Evolutionary conservation across 2,113 vertebrate genomes (phyloP), one percentile per base, ranked within the genome.

Genomic region (Oryzias woworae): DNA sequence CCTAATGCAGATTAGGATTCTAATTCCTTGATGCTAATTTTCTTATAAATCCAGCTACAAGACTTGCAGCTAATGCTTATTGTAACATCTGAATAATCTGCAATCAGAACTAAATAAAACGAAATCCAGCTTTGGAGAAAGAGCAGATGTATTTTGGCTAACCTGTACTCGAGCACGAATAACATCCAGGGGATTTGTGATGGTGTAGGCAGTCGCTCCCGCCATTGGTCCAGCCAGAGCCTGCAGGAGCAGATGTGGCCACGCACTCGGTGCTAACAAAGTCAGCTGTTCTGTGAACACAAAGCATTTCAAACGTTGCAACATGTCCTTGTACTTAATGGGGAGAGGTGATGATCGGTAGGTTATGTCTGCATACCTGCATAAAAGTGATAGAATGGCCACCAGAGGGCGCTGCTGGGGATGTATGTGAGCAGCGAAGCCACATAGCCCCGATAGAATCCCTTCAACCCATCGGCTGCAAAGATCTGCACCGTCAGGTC

Each of bases 351-450:
- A 28, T 28, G 26, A 28, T 28, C 26, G 26, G 1, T 28, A 6
- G 26, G 26, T 45, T 5, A 45, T 24, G 3, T 52, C 26, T n/a
- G 52, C 46, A 87, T 92, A 99, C 97, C 97, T 78, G 94, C 91
- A 22, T 98, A 99, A 79, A 97, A 96, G 77, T 98, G 96, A 75
- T 99, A 99, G 89, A 99, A 98, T 61, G 97, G 96, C 97, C 97
- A 99, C 97, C 97, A 99, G 14, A 94, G 92, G 0, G 97, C 97
- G 3, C 96, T 99, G 91, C 98, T 99, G 2, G 97, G 96, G 82
- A 99, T 99, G 80, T 98, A 99, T 14, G 97, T 99, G 44, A 99
- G 94, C 12, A 98, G 90, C 0, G 96, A 98, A 1, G 96, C 96
- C 73, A 97, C 93, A 0, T 99, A 99, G 41, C 97, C 97, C 14